Evolutionary conservation across 1,140 invertebrate species (phyloP).

Genomic region (Armadillidium nasatum): DNA sequence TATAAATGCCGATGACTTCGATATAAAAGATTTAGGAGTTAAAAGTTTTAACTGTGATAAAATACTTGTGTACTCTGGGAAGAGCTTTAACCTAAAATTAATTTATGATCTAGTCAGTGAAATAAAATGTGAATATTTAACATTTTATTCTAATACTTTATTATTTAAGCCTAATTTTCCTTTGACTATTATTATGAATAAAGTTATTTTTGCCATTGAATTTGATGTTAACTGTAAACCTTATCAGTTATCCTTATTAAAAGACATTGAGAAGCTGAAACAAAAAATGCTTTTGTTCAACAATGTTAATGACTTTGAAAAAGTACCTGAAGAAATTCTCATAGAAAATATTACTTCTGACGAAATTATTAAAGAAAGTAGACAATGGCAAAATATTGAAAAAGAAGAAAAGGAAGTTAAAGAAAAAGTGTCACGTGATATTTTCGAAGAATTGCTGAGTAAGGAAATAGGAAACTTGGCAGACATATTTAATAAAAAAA

Average conservation of each 20-base stretch:
- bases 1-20: not conserved
- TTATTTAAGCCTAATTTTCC: not conserved
- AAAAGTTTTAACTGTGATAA: conserved; percentile 7
- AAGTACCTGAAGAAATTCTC: conserved; percentile 4
- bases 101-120: not conserved
- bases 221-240: not conserved
- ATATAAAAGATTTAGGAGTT: not conserved
- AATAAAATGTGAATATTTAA: not conserved
- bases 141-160: not conserved
- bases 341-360: not conserved
- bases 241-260: not conserved
- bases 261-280: not conserved
- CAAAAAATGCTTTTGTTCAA: not conserved
- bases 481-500: no score
- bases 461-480: not conserved
- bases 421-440: not conserved
- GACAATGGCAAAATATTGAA: conserved; percentile 4
- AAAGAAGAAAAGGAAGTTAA: not conserved
- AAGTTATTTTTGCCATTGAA: not conserved
- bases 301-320: not conserved
- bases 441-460: not conserved
- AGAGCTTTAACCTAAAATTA: not conserved
- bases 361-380: not conserved
- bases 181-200: not conserved
- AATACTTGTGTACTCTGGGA: not conserved